Evolutionary conservation across 2,113 vertebrate species (phyloP).

Genomic region (Syngnathoides biaculeatus): DNA sequence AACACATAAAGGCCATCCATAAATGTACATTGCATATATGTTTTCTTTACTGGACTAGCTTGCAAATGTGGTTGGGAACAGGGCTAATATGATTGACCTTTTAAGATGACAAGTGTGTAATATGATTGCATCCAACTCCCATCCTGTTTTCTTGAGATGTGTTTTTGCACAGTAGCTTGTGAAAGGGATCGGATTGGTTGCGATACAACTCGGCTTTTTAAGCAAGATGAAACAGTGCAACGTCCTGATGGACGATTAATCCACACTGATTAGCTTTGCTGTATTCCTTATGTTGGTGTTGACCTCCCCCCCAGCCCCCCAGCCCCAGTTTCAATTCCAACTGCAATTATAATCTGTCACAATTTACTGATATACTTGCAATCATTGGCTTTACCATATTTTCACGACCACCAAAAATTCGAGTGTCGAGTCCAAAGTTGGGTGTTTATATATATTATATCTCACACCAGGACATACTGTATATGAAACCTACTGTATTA

Average conservation of each 20-base stretch:
- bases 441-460: background rate
- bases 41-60: slow-evolving; percentile 19
- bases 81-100: slow-evolving; percentile 71
- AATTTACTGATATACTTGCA: slow-evolving; percentile 4
- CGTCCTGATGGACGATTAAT: slow-evolving; percentile 51
- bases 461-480: background rate
- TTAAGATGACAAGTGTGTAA: slow-evolving; percentile 70
- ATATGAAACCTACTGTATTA: slow-evolving; percentile 17
- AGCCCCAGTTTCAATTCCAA: background rate
- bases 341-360: slow-evolving; percentile 16
- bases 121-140: slow-evolving; percentile 50
- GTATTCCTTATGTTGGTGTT: slow-evolving; percentile 27
- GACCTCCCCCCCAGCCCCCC: background rate
- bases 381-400: slow-evolving; percentile 1
- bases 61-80: slow-evolving; percentile 21
- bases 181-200: slow-evolving; percentile 42
- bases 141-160: slow-evolving; percentile 46
- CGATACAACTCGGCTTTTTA: slow-evolving; percentile 42
- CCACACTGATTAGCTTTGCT: slow-evolving; percentile 43
- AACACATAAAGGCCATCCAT: too few species aligned
- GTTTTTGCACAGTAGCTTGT: slow-evolving; percentile 29
- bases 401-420: background rate
- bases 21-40: background rate
- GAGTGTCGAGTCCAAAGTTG: background rate
- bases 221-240: slow-evolving; percentile 47